Base-by-base conservation (phyloP, 2,797 vertebrate species). In the Myripristis murdjan region DNA sequence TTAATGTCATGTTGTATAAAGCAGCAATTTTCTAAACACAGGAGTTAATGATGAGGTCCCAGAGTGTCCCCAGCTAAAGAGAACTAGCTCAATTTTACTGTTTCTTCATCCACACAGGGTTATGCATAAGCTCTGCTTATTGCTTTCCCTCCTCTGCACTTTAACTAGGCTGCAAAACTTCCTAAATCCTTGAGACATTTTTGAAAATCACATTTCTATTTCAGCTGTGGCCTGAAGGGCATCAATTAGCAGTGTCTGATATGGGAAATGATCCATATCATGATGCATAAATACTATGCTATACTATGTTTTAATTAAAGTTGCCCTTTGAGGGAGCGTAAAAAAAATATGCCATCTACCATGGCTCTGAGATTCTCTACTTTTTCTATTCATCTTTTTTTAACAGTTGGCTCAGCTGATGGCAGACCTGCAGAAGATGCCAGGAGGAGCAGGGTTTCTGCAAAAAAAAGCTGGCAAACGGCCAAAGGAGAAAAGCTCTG, bases 391-490 rank as follows among this genome's bases (percentile, higher is more conserved):
- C 16, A 26, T 64, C 11, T n/a, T 18, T 31, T 48, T 61, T 43
- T n/a, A 18, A 73, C 63, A 96, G 95, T 82, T 96, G 84, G 93
- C 93, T 22, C 94, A 92, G 78, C 85, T 96, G 72, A 94, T 96
- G 94, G 94, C 94, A 15, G 95, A 95, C 61, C 82, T 96, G 56
- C 85, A 95, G 52, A 94, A 92, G 73, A 92, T 95, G 83, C 91
- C 94, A 9, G 92, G 90, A 62, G 73, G 75, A 3, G 81, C 77
- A 15, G 78, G 79, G 1, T 6, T 92, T 35, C 62, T 93, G 59
- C 87, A 88, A 58, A 89, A 84, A 54, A 75, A 85, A 57, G 51
- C 62, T 24, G 59, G 16, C 35, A 87, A 83, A 70, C 69, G 14
- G n/a, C 65, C 73, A 33, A 94, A 91, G 61, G 75, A 70, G 33